Base-by-base conservation (phyloP, 2,797 vertebrate species). In the Lagodon rhomboides region DNA sequence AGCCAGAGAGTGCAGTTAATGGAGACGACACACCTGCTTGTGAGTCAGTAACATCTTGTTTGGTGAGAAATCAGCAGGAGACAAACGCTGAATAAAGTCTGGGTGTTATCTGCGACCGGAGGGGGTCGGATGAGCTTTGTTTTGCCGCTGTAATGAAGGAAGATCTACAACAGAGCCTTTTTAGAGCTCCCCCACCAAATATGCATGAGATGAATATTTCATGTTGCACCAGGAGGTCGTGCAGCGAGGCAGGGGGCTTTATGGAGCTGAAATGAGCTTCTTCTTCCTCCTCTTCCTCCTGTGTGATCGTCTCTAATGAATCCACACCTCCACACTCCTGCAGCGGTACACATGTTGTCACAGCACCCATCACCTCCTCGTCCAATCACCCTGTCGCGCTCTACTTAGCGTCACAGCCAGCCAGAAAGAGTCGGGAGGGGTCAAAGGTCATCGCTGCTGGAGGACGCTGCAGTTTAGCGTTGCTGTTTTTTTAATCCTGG, bases 141-240 rank as follows among this genome's bases (percentile, higher is more conserved):
- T 85, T 84, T 72, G 38, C 3, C 1, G 44, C 77, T 56, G 56
- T 85, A 77, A 87, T 81, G 75, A 81, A 30, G 64, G 60, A 50
- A 72, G 80, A 75, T 74, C 56, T 46, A 58, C 64, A 75, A 53
- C 43, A 47, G 55, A 72, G 63, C 64, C 83, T 71, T 73, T 38
- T 77, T 74, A 65, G 63, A 84, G 58, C 38, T 50, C 76, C 73
- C 56, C 41, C 55, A 44, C 75, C 9, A 84, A 83, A 84, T 87
- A 88, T 85, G 82, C 84, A 61, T 85, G 85, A 83, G 76, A 90
- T 91, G 80, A 92, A 91, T 91, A 89, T 90, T 87, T 91, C 78
- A 89, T 90, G 68, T 80, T 70, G 18, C 75, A 47, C 27, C 58
- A 49, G 81, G 77, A 50, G 34, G 75, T n/a, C 41, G 15, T 12